Conservation (phyloP, 1,140 invertebrate species). For the Vollenhovia emeryi region DNA sequence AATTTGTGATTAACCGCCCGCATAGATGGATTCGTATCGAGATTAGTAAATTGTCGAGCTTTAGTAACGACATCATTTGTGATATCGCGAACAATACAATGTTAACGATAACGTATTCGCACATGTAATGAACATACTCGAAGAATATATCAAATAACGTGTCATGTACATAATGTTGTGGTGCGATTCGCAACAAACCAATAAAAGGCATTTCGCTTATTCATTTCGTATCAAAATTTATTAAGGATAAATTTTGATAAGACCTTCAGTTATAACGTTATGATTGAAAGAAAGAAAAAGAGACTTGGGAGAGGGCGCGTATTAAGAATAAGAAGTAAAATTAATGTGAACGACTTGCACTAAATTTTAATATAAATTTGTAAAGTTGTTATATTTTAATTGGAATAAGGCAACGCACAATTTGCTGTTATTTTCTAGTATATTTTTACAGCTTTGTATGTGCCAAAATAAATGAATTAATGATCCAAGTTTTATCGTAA, state of each 20-base stretch:
- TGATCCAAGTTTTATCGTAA: background rate
- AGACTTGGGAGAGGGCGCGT: background rate
- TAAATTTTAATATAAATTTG: background rate
- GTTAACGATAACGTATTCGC: conserved; percentile 11
- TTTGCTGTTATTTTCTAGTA: background rate
- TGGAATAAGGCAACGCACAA: background rate
- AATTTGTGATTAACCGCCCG: conserved; percentile 23
- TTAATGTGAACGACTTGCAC: background rate
- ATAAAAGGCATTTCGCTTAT: background rate
- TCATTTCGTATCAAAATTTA: too few relatives aligned
- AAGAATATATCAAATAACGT: background rate
- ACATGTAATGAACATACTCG: background rate
- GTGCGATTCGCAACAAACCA: background rate
- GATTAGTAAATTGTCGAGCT: conserved; percentile 14
- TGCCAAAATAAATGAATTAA: background rate
- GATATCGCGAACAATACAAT: conserved; percentile 4
- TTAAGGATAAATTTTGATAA: too few relatives aligned
- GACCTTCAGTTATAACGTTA: too few relatives aligned
- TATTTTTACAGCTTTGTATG: background rate
- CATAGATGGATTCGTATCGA: background rate
- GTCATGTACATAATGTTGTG: background rate
- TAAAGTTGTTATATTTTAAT: background rate
- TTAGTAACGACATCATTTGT: conserved; percentile 13
- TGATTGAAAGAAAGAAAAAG: background rate
- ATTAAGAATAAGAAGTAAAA: background rate